A percentile compares a stretch with the other conserved stretches of the same genome.
These are phyloP conservation scores for Prinia subflava DNA, from an alignment of 2,113 vertebrate species.

Conservation along the genomic window DNA sequence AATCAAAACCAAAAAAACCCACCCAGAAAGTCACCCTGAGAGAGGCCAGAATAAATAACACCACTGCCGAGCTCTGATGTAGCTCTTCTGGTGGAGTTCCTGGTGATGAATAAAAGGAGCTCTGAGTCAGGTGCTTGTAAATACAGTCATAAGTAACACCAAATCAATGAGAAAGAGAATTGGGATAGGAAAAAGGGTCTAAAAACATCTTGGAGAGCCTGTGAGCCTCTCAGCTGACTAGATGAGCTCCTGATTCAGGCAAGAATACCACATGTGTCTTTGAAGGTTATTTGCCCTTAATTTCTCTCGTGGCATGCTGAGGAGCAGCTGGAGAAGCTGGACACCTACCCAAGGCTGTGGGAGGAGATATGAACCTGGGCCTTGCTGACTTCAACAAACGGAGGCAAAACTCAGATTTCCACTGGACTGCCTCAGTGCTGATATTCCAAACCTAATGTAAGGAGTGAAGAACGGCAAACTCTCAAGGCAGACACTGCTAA, in stretches of 20 bases:
- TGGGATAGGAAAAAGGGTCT: not conserved
- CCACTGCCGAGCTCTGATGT: conserved; percentile 1
- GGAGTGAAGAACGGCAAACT: not conserved
- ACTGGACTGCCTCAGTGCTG: not conserved
- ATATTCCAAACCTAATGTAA: not conserved
- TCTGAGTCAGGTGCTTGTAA: conserved; percentile 42
- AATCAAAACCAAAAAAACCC: not conserved
- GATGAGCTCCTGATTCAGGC: not conserved
- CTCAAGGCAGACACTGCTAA: conserved; percentile 9
- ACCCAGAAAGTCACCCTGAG: not conserved
- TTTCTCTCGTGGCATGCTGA: not conserved
- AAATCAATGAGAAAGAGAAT: not conserved
- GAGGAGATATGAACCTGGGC: not conserved
- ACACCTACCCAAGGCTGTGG: not conserved
- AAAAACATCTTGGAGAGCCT: not conserved
- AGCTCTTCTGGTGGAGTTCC: conserved; percentile 36
- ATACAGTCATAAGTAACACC: not conserved
- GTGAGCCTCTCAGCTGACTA: not conserved
- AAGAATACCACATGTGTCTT: not conserved
- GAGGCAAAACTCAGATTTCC: not conserved
- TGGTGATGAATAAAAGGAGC: conserved; percentile 27
- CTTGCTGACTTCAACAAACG: not conserved
- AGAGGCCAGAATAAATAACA: conserved; percentile 38
- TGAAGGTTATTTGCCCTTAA: not conserved
- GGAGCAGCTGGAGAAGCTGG: not conserved